Evolutionary conservation across 2,113 vertebrate species (phyloP).

Genomic region (Carollia perspicillata): DNA sequence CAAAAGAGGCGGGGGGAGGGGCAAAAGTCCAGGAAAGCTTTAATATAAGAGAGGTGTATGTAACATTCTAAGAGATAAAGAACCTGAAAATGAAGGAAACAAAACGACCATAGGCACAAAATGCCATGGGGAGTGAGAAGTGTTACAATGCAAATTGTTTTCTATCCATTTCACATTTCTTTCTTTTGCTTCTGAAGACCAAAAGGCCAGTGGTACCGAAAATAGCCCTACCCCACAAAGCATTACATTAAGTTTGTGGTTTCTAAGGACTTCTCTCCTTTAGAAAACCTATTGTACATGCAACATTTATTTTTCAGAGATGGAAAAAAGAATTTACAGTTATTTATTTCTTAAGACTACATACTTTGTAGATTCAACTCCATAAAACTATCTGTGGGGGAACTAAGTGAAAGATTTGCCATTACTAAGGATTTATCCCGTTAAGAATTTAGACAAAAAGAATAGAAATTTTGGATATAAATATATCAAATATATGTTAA

Average conservation of each 20-base stretch:
- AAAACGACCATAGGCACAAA: not conserved
- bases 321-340: not conserved
- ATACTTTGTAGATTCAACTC: not conserved
- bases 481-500: not conserved
- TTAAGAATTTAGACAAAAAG: not conserved
- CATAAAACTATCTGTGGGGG: not conserved
- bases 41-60: constrained; percentile 12
- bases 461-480: not conserved
- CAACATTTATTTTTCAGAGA: constrained; percentile 10
- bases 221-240: constrained; percentile 16
- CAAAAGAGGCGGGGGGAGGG: not conserved
- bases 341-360: not conserved
- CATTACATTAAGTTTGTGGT: constrained; percentile 3
- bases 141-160: constrained; percentile 17
- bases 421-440: not conserved
- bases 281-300: constrained; percentile 28
- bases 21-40: not conserved
- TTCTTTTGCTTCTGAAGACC: not conserved
- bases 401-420: not conserved
- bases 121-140: not conserved
- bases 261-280: not conserved
- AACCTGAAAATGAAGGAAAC: not conserved
- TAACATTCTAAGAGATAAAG: not conserved
- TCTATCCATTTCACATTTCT: constrained; percentile 12
- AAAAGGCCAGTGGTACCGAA: not conserved